Evolutionary conservation across 2,888 invertebrate genomes (phyloP), one percentile per base, ranked within the genome.

Genomic region (Galerucella nymphaeae): DNA sequence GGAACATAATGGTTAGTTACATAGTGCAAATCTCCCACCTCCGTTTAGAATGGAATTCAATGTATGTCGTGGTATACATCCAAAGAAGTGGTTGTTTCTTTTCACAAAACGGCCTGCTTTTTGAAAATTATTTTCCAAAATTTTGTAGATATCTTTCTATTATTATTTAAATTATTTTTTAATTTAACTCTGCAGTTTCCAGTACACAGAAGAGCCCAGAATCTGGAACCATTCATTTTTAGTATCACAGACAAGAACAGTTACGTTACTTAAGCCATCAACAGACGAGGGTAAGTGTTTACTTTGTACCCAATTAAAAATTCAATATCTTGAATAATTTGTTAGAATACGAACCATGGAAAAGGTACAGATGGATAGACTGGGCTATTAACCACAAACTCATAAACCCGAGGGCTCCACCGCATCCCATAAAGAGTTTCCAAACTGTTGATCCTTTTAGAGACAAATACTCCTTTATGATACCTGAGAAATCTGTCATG

Each of bases 321-420:
- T 6, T 16, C 23, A 38, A 70, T 42, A n/a, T 16, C 18, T 13
- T 13, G 9, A 38, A 42, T 20, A 20, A 5, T 53, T 18, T 18
- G 16, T 42, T 11, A 84, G 85, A 85, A 30, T 78, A 85, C 58
- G 83, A 84, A 11, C 78, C 80, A 41, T 89, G 88, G 88, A 88
- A 88, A 79, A 75, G 83, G 8, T 85, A 84, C 77, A 84, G 88
- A 8, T 88, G 88, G 87, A 70, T 87, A 58, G 82, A 84, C 50
- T 89, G 88, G 88, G 88, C 88, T 3, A 82, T 84, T 13, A 72
- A 79, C 3, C 82, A 83, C 53, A 86, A 86, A 2, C 71, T 85
- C 10, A 80, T 83, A 75, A 76, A 81, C 9, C 78, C 79, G 1
- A 80, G 82, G 18, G 78, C 80, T 38, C 53, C 72, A 6, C 70